Percentiles rank a stretch among this genome's conserved stretches.
phyloP scores from a whole-genome alignment of 2,888 invertebrate genomes.

The Ophion ventricosus region DNA sequence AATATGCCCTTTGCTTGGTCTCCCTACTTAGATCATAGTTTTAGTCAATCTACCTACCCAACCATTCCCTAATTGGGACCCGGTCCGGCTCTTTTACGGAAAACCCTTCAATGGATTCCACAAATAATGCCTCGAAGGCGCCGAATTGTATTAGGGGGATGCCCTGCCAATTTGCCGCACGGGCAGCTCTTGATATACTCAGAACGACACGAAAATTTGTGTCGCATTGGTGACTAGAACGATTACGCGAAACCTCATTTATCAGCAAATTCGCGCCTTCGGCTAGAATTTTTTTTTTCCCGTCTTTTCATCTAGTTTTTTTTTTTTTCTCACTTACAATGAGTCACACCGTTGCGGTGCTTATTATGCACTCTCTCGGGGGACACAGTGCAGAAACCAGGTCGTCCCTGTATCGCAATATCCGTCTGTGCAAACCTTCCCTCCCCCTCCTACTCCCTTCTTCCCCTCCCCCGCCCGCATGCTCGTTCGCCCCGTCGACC shows the following conservation, averaged over 20 bases:
- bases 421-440: not conserved
- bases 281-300: not conserved
- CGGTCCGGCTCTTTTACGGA: too few species aligned
- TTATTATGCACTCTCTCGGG: not conserved
- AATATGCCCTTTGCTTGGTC: too few species aligned
- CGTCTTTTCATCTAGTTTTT: not conserved
- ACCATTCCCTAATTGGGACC: too few species aligned
- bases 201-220: too few species aligned
- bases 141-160: too few species aligned
- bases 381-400: constrained; percentile 14
- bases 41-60: too few species aligned
- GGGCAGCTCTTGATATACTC: too few species aligned
- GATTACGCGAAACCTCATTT: not conserved
- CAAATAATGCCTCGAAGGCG: too few species aligned
- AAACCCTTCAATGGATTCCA: too few species aligned
- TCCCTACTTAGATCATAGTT: too few species aligned
- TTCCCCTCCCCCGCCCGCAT: not conserved
- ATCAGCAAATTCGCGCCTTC: not conserved
- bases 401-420: constrained; percentile 24
- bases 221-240: too few species aligned
- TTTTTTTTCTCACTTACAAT: not conserved
- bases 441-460: not conserved
- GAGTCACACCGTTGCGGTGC: not conserved
- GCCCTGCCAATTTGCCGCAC: too few species aligned
- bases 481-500: not conserved